Evolutionary conservation across 2,888 invertebrate genomes (phyloP).

Genomic region (Tetanocera ferruginea): DNA sequence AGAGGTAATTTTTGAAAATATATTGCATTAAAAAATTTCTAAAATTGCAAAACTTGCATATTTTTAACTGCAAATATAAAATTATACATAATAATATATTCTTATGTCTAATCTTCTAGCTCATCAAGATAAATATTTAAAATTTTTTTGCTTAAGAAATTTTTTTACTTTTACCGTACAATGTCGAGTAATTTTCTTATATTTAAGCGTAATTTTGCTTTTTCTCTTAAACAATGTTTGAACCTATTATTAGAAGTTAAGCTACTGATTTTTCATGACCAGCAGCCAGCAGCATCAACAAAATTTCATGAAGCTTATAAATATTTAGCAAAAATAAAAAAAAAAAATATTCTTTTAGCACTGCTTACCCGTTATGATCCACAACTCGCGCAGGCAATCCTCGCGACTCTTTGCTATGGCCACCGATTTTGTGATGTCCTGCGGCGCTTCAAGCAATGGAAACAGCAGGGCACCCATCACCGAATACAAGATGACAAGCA

Average conservation of each 20-base stretch:
- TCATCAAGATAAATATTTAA: neutral
- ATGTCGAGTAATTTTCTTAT: neutral
- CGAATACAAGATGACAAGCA: conserved; percentile 81
- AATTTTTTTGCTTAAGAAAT: neutral
- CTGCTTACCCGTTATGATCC: conserved; percentile 83
- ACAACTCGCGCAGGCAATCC: conserved; percentile 80
- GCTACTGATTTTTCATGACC: neutral
- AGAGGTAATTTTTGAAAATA: too few species aligned
- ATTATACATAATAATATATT: too few species aligned
- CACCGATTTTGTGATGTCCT: conserved; percentile 74
- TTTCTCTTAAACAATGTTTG: neutral
- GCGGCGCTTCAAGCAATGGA: conserved; percentile 80
- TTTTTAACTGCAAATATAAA: too few species aligned
- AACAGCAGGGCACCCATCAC: conserved; percentile 83
- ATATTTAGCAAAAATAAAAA: neutral
- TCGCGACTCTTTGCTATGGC: conserved; percentile 76
- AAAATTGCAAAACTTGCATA: too few species aligned
- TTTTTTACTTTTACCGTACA: neutral
- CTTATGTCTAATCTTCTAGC: neutral
- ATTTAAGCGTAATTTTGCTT: neutral
- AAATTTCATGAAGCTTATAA: neutral
- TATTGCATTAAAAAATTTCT: too few species aligned
- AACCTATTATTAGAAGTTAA: neutral
- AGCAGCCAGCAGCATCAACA: neutral
- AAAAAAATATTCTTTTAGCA: neutral